Percentiles rank a stretch among this genome's conserved stretches.
Evolutionary conservation across 2,113 vertebrate species (phyloP).

Genomic region (Trogon surrucura): DNA sequence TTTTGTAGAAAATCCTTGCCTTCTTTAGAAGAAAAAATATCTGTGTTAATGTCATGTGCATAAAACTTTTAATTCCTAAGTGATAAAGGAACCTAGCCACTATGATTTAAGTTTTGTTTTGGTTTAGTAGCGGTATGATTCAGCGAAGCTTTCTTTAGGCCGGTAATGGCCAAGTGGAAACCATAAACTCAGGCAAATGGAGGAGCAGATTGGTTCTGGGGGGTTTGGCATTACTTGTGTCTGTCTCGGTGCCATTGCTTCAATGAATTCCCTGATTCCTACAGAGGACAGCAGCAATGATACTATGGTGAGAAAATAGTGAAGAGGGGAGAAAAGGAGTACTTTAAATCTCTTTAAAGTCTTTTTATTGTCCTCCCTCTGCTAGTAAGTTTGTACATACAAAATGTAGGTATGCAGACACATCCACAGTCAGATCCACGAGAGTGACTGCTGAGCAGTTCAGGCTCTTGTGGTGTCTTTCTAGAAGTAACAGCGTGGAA

Average conservation of each 20-base stretch:
- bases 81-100: background rate
- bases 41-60: accelerated
- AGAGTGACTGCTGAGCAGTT: background rate
- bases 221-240: background rate
- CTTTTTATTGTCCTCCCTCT: background rate
- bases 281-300: background rate
- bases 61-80: background rate
- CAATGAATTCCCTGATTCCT: background rate
- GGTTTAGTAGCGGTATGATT: background rate
- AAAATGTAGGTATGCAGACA: background rate
- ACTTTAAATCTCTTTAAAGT: background rate
- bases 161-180: background rate
- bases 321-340: background rate
- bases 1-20: background rate
- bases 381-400: background rate
- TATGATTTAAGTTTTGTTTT: background rate
- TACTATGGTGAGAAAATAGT: background rate
- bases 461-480: background rate
- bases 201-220: background rate
- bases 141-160: background rate
- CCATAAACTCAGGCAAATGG: background rate
- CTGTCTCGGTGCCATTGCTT: background rate
- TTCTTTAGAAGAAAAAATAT: background rate
- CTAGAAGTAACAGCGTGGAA: background rate
- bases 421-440: background rate